phyloP scores from a whole-genome alignment of 2,113 vertebrate species.

The Misgurnus anguillicaudatus region DNA sequence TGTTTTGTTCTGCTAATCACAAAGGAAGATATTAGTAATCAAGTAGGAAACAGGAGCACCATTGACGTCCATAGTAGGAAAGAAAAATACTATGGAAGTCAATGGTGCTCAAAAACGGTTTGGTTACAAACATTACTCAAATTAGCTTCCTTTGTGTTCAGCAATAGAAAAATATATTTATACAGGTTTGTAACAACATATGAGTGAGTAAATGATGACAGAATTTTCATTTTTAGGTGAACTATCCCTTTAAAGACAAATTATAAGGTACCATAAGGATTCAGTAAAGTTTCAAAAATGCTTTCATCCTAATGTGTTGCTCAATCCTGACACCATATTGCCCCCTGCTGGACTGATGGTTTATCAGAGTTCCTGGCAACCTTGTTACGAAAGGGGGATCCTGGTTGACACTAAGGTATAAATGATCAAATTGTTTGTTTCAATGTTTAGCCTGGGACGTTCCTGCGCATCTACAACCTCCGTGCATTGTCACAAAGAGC shows the following conservation, averaged over 20 bases:
- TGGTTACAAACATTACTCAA: too few species aligned
- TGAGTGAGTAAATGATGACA: too few species aligned
- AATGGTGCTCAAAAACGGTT: too few species aligned
- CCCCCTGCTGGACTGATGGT: conserved; percentile 9
- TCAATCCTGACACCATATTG: neutral
- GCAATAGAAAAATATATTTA: neutral
- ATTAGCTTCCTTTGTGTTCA: neutral
- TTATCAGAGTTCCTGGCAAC: neutral
- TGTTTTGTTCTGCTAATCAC: too few species aligned
- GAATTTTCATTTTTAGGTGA: too few species aligned
- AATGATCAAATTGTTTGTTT: neutral
- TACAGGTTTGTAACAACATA: neutral
- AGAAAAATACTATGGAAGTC: too few species aligned
- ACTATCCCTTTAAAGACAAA: too few species aligned
- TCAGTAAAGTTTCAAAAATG: neutral
- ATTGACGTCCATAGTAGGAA: too few species aligned
- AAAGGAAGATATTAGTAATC: too few species aligned
- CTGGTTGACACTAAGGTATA: too few species aligned
- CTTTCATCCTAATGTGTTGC: neutral
- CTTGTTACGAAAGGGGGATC: neutral
- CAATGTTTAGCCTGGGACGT: conserved; percentile 71
- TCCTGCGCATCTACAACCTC: conserved; percentile 89
- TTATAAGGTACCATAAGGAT: too few species aligned
- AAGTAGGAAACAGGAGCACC: too few species aligned
- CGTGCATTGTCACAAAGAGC: conserved; percentile 71